Percentiles rank a stretch among this genome's conserved stretches.
phyloP scores from a whole-genome alignment of 1,140 invertebrate genomes.

The Fopius arisanus region DNA sequence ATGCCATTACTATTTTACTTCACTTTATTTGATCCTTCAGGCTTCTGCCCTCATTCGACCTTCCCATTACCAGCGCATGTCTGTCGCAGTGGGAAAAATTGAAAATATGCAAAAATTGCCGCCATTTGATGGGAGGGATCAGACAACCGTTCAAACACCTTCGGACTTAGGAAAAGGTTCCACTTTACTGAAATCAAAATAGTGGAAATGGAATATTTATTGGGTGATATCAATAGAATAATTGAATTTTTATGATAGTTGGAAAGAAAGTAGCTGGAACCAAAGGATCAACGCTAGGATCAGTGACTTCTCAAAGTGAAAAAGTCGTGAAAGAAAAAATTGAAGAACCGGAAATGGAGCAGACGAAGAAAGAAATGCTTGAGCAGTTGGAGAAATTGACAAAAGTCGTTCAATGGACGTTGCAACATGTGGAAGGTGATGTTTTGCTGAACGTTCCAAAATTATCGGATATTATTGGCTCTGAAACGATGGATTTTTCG shows the following conservation, averaged over 20 bases:
- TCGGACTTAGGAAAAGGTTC: not conserved
- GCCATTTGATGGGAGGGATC: constrained; percentile 42
- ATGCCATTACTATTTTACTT: constrained; percentile 19
- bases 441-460: constrained; percentile 71
- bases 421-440: constrained; percentile 74
- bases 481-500: constrained; percentile 56
- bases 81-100: constrained; percentile 50
- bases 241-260: not conserved
- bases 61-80: constrained; percentile 67
- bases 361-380: constrained; percentile 50
- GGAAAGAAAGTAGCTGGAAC: not conserved
- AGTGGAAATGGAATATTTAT: too few relatives aligned
- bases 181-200: too few relatives aligned
- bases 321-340: not conserved
- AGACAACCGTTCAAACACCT: not conserved
- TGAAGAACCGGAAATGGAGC: constrained; percentile 27
- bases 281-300: not conserved
- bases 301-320: not conserved
- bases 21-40: constrained; percentile 35
- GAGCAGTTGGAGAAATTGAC: constrained; percentile 53
- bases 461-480: constrained; percentile 62
- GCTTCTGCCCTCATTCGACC: constrained; percentile 61
- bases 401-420: constrained; percentile 60
- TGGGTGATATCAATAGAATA: too few relatives aligned
- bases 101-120: constrained; percentile 22